Conservation (phyloP, 2,888 invertebrate species). For the Eristalis intricaria region DNA sequence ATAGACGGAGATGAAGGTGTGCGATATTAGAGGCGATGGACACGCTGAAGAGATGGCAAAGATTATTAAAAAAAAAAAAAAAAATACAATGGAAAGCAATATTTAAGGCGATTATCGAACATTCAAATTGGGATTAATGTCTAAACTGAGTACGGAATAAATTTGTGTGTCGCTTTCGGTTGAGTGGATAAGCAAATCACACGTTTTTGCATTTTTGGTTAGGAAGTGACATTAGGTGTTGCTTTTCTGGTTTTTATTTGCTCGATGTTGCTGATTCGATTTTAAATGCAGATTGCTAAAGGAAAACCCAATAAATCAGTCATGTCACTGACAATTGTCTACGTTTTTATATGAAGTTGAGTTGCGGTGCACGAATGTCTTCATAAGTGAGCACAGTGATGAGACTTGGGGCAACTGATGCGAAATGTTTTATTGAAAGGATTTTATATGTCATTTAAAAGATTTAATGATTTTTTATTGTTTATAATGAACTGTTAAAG, state of each 20-base stretch:
- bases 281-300: background rate
- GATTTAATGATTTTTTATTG: background rate
- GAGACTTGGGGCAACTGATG: background rate
- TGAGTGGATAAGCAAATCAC: background rate
- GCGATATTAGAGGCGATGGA: background rate
- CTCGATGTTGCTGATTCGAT: background rate
- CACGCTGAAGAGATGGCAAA: constrained; percentile 49
- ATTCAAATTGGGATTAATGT: constrained; percentile 68
- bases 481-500: background rate
- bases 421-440: background rate
- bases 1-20: background rate
- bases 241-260: constrained; percentile 1
- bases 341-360: background rate
- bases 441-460: background rate
- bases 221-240: constrained; percentile 3
- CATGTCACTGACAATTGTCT: background rate
- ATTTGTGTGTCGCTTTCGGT: constrained; percentile 23
- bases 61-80: constrained; percentile 42
- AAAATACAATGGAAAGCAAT: constrained; percentile 35
- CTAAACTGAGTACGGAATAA: constrained; percentile 46
- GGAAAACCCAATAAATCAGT: background rate
- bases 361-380: background rate
- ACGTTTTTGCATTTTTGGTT: background rate
- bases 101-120: constrained; percentile 53
- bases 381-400: background rate